Evolutionary conservation across 2,113 vertebrate genomes (phyloP).

Genomic region (Hemibagrus wyckioides): DNA sequence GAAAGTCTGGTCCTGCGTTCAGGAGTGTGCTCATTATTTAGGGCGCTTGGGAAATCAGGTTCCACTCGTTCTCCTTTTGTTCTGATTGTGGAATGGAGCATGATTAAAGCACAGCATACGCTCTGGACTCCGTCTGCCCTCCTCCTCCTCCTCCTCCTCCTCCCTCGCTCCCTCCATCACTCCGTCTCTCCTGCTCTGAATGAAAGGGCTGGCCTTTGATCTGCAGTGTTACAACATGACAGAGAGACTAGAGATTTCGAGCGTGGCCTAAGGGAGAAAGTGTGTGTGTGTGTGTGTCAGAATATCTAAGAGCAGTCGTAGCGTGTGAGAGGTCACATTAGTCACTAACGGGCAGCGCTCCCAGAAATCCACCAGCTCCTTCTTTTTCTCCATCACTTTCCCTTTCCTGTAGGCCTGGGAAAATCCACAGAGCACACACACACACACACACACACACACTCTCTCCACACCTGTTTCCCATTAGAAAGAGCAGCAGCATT

Average conservation of each 20-base stretch:
- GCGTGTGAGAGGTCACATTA: conserved; percentile 58
- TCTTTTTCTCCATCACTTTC: conserved; percentile 42
- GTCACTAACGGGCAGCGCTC: conserved; percentile 59
- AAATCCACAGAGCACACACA: conserved; percentile 43
- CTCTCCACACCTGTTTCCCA: conserved; percentile 59
- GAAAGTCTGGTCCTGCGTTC: neutral
- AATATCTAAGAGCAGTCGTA: conserved; percentile 38
- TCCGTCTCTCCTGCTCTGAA: conserved; percentile 39
- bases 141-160: conserved; percentile 54
- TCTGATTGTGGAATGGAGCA: conserved; percentile 5
- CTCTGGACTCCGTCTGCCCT: conserved; percentile 10
- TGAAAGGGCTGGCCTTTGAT: conserved; percentile 50
- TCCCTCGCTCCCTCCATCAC: conserved; percentile 36
- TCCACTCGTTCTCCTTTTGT: conserved; percentile 13
- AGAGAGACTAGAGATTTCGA: conserved; percentile 33
- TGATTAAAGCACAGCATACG: conserved; percentile 24
- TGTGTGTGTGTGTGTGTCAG: conserved; percentile 12
- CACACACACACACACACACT: conserved; percentile 43
- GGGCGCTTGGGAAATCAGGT: conserved; percentile 24
- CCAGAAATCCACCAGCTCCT: conserved; percentile 45
- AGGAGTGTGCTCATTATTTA: neutral
- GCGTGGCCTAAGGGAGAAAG: conserved; percentile 18
- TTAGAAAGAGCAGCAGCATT: conserved; percentile 45
- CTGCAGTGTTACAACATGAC: conserved; percentile 46
- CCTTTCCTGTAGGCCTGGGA: conserved; percentile 51